Evolutionary conservation across 2,113 vertebrate species (phyloP).

Genomic region (Pelecanus crispus): DNA sequence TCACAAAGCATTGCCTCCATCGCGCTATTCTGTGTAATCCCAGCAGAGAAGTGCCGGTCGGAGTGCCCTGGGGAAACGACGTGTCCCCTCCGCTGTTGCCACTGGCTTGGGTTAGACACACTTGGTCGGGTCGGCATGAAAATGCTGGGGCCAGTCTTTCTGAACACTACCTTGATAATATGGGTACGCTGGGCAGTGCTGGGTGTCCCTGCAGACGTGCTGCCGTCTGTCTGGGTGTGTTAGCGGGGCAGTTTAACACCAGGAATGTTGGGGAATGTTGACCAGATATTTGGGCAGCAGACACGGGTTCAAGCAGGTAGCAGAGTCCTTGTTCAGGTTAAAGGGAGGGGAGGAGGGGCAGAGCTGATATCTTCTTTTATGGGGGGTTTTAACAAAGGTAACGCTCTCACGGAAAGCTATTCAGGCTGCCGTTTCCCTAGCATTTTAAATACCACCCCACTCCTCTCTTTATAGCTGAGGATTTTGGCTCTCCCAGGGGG

Average conservation of each 20-base stretch:
- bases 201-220: background rate
- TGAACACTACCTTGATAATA: background rate
- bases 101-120: background rate
- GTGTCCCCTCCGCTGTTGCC: background rate
- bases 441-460: background rate
- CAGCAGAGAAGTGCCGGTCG: fast-evolving
- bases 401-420: fast-evolving
- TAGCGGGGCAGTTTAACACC: fast-evolving
- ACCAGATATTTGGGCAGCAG: background rate
- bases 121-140: background rate
- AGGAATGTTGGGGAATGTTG: background rate
- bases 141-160: background rate
- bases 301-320: background rate
- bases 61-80: background rate
- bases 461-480: constrained; percentile 25
- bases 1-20: fast-evolving
- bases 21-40: fast-evolving
- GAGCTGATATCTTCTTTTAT: background rate
- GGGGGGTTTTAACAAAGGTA: background rate
- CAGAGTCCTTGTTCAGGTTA: background rate
- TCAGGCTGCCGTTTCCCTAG: background rate
- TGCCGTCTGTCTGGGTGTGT: background rate
- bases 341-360: background rate
- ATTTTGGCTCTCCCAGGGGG: constrained; percentile 23
- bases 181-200: fast-evolving